These are phyloP conservation scores for Bucorvus abyssinicus DNA, from an alignment of 2,797 vertebrate genomes.

Conservation along the genomic window DNA sequence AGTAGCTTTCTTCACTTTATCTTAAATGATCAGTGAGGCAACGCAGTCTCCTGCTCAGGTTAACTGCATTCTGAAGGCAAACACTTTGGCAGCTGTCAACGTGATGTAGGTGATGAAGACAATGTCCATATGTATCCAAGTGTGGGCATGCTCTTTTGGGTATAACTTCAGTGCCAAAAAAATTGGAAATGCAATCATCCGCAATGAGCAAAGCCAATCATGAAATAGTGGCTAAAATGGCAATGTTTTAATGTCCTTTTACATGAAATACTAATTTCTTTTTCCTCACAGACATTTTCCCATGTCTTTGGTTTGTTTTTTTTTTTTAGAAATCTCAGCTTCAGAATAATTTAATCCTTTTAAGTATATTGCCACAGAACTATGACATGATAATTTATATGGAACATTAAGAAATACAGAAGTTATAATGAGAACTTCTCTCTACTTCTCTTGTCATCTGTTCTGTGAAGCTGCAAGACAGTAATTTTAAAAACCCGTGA, in stretches of 20 bases:
- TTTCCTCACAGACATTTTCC: not conserved
- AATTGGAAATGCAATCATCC: not conserved
- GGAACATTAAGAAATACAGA: slow-evolving; percentile 20
- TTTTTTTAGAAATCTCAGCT: not conserved
- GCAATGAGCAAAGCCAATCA: not conserved
- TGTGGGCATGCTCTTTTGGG: fast-evolving
- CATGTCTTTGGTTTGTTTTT: not conserved
- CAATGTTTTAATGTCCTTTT: not conserved
- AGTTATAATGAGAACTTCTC: not conserved
- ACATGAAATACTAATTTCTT: not conserved
- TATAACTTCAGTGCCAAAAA: not conserved
- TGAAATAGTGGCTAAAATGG: not conserved
- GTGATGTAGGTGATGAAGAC: fast-evolving
- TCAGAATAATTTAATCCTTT: not conserved
- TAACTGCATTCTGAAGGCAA: not conserved
- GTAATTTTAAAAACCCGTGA: not conserved
- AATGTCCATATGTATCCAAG: not conserved
- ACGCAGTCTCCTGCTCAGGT: fast-evolving
- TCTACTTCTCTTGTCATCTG: not conserved
- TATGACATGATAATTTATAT: not conserved
- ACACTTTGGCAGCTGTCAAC: not conserved
- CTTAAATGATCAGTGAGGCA: not conserved
- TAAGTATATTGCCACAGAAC: not conserved
- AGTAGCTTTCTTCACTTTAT: not conserved
- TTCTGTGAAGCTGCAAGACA: slow-evolving; percentile 17